These are phyloP conservation scores for Scopus umbretta DNA, from an alignment of 2,113 vertebrate species.

Conservation along the genomic window DNA sequence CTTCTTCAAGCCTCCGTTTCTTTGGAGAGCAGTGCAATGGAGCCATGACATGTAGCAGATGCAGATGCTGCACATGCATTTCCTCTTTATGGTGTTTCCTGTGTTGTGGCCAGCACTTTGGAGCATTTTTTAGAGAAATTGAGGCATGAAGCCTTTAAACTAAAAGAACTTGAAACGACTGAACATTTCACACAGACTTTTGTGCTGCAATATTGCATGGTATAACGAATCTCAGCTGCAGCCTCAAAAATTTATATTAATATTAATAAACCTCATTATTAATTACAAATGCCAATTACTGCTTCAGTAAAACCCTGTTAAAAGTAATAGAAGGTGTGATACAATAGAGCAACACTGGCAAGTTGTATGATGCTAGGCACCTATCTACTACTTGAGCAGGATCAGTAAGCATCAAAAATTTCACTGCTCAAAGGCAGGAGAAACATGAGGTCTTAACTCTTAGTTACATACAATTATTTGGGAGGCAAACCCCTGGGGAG, in stretches of 20 bases:
- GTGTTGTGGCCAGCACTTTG: not conserved
- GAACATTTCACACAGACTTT: not conserved
- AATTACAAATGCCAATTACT: not conserved
- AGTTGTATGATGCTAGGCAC: not conserved
- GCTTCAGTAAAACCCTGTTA: not conserved
- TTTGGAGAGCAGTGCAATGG: not conserved
- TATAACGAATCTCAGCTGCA: not conserved
- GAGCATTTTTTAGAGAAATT: slow-evolving; percentile 10
- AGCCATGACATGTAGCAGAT: not conserved
- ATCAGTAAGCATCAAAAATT: not conserved
- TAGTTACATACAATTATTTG: not conserved
- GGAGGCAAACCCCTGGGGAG: not conserved
- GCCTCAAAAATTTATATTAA: not conserved
- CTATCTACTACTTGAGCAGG: not conserved
- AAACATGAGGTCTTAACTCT: not conserved
- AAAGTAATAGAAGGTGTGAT: not conserved
- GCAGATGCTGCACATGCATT: not conserved
- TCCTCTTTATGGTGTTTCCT: not conserved
- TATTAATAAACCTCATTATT: not conserved
- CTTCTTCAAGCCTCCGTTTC: not conserved
- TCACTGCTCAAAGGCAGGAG: not conserved
- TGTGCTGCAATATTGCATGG: slow-evolving; percentile 6
- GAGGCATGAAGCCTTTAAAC: slow-evolving; percentile 6
- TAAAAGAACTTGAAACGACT: slow-evolving; percentile 1
- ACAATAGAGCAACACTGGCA: not conserved